Conservation (phyloP, 2,113 vertebrate genomes). For the Callocephalon fimbriatum region DNA sequence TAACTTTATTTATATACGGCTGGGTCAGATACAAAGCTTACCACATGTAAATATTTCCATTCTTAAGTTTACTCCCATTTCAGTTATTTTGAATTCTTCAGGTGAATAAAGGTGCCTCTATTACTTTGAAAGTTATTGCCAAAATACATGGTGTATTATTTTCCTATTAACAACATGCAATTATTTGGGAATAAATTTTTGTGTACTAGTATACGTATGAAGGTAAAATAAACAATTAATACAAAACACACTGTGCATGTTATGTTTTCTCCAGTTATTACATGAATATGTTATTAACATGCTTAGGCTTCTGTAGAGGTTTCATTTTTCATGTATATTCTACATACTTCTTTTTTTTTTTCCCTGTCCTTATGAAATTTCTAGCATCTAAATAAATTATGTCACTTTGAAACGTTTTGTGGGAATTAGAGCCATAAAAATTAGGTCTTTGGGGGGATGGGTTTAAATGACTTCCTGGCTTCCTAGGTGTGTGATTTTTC, state of each 20-base stretch:
- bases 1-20: neutral
- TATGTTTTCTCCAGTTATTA: conserved; percentile 32
- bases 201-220: neutral
- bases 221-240: conserved; percentile 55
- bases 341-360: neutral
- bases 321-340: conserved; percentile 54
- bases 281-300: conserved; percentile 35
- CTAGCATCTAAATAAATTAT: conserved; percentile 50
- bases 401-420: conserved; percentile 20
- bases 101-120: neutral
- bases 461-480: conserved; percentile 12
- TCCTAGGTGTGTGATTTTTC: conserved; percentile 17
- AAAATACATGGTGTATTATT: neutral
- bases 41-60: neutral
- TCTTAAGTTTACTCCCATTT: neutral
- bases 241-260: conserved; percentile 15
- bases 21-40: neutral
- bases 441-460: neutral
- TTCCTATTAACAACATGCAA: neutral
- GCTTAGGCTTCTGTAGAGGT: neutral
- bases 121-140: neutral
- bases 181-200: neutral
- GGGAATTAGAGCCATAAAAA: conserved; percentile 34
- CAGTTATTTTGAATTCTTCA: neutral
- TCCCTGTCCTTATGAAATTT: neutral